Evolutionary conservation across 2,888 invertebrate species (phyloP).

Genomic region (Cybosia mesomella): DNA sequence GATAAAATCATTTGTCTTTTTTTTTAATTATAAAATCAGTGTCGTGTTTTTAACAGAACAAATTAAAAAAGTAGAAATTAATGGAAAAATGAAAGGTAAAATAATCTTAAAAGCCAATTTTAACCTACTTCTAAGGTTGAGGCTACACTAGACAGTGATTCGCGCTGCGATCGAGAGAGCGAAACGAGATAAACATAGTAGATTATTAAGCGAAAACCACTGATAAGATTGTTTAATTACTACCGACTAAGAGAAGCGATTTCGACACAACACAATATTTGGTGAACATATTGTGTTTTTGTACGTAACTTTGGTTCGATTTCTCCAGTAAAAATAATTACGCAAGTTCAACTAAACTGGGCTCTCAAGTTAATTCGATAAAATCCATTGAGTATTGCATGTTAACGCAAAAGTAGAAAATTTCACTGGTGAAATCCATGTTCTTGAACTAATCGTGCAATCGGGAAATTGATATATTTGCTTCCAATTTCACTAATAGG

Average conservation of each 20-base stretch:
- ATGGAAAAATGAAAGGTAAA: background rate
- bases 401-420: too few relatives aligned
- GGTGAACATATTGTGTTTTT: too few relatives aligned
- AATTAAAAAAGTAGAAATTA: background rate
- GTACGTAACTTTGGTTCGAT: background rate
- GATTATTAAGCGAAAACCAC: constrained; percentile 1
- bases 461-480: background rate
- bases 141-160: background rate
- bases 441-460: background rate
- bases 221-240: background rate
- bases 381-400: background rate
- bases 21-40: background rate
- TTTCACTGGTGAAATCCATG: background rate
- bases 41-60: background rate
- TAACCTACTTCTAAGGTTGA: background rate
- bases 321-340: background rate
- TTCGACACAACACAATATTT: background rate
- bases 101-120: background rate
- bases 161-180: background rate
- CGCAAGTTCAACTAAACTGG: background rate
- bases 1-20: background rate
- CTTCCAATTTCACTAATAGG: constrained; percentile 4
- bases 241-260: background rate
- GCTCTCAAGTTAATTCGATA: background rate
- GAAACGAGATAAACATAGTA: background rate